These are phyloP conservation scores for Lepidurus couesii DNA, from an alignment of 1,140 invertebrate genomes.

Conservation along the genomic window DNA sequence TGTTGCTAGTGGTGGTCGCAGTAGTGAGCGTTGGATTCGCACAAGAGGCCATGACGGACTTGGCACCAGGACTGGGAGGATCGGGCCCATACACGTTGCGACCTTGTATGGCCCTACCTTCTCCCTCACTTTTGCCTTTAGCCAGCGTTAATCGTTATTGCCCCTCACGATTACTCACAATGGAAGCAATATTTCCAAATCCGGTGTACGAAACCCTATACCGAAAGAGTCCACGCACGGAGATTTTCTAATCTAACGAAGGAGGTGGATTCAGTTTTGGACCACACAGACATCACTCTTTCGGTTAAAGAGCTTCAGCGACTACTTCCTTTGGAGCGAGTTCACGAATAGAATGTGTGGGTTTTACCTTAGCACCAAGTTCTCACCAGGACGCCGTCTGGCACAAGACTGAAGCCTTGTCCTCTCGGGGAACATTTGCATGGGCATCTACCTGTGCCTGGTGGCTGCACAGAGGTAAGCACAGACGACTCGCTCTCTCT, in stretches of 20 bases:
- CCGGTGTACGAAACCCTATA: background rate
- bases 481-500: background rate
- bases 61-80: background rate
- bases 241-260: no score
- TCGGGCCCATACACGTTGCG: constrained; percentile 12
- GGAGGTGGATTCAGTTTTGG: background rate
- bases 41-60: constrained; percentile 18
- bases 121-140: background rate
- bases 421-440: background rate
- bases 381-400: background rate
- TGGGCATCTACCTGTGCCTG: background rate
- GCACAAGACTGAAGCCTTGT: background rate
- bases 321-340: no score
- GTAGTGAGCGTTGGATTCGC: background rate
- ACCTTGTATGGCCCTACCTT: constrained; percentile 21
- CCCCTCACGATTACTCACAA: background rate
- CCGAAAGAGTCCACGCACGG: background rate
- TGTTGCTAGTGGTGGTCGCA: background rate
- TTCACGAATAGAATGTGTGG: no score
- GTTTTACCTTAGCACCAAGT: background rate
- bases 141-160: background rate
- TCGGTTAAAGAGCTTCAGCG: background rate
- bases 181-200: background rate
- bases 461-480: constrained; percentile 17
- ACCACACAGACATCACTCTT: background rate